phyloP scores from a whole-genome alignment of 2,888 invertebrate species.

The Tenthredo notha region DNA sequence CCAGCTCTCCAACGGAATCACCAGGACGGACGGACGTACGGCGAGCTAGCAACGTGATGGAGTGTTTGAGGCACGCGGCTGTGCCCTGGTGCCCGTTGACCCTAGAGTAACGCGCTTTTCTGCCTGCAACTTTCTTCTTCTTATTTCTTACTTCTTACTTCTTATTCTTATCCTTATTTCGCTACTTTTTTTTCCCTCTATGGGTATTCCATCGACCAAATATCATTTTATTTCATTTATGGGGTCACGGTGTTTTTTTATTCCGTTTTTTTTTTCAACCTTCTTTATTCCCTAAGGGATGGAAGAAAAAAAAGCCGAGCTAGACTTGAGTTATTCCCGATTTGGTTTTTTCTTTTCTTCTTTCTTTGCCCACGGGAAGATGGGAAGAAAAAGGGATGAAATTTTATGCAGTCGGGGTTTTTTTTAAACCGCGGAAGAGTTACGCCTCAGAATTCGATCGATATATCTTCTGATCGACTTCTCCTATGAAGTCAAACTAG shows the following conservation, averaged over 20 bases:
- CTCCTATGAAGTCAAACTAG: conserved; percentile 69
- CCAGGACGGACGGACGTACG: conserved; percentile 64
- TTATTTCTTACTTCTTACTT: conserved; percentile 53
- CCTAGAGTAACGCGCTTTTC: conserved; percentile 75
- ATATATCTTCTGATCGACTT: conserved; percentile 69
- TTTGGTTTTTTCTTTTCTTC: background rate
- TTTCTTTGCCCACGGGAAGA: background rate
- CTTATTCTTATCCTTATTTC: conserved; percentile 54
- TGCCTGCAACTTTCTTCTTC: conserved; percentile 58
- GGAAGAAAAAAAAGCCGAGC: background rate
- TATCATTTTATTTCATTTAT: conserved; percentile 79
- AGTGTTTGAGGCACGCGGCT: conserved; percentile 64
- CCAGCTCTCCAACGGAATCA: conserved; percentile 73
- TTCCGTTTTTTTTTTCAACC: background rate
- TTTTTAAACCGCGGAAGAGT: background rate
- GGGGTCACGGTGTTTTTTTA: conserved; percentile 57
- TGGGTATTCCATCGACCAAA: conserved; percentile 66
- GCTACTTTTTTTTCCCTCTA: conserved; percentile 57
- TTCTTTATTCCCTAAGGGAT: background rate
- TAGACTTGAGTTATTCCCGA: no score
- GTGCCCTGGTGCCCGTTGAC: conserved; percentile 63
- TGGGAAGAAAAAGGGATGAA: background rate
- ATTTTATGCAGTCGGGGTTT: conserved; percentile 20
- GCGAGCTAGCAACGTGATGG: conserved; percentile 68
- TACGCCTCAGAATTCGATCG: conserved; percentile 69